These are phyloP conservation scores for Eupithecia insigniata DNA, from an alignment of 2,888 invertebrate genomes.

Conservation along the genomic window DNA sequence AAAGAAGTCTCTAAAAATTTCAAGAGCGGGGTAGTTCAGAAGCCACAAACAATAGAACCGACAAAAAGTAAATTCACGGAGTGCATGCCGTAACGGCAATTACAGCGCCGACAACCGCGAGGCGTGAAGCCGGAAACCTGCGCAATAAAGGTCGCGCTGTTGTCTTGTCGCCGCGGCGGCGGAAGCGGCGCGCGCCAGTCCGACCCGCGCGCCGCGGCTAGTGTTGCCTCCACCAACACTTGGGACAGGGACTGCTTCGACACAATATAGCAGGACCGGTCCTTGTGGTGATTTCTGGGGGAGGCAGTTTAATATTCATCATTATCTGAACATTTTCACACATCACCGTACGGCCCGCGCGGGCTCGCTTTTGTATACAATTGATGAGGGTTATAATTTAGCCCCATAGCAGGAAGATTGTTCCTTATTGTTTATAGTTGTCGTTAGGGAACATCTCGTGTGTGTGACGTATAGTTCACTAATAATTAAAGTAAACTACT, in stretches of 20 bases:
- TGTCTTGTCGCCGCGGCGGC: conserved; percentile 44
- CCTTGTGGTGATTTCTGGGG: background rate
- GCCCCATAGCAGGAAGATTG: background rate
- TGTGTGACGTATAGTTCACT: background rate
- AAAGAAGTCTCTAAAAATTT: background rate
- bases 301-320: no score
- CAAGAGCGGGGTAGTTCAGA: background rate
- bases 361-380: background rate
- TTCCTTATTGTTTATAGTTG: background rate
- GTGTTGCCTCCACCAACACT: background rate
- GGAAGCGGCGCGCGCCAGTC: conserved; percentile 46
- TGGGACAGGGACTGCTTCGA: background rate
- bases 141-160: conserved; percentile 46
- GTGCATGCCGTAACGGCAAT: conserved; percentile 42
- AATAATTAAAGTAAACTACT: background rate
- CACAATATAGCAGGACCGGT: background rate
- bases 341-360: no score
- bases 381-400: background rate
- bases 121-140: conserved; percentile 46
- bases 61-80: conserved; percentile 27
- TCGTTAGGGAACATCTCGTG: background rate
- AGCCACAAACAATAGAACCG: conserved; percentile 22
- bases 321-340: no score
- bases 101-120: conserved; percentile 36
- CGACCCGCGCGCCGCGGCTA: conserved; percentile 8